These are phyloP conservation scores for Dicyrtoma fusca DNA, from an alignment of 2,888 invertebrate genomes.

Conservation along the genomic window DNA sequence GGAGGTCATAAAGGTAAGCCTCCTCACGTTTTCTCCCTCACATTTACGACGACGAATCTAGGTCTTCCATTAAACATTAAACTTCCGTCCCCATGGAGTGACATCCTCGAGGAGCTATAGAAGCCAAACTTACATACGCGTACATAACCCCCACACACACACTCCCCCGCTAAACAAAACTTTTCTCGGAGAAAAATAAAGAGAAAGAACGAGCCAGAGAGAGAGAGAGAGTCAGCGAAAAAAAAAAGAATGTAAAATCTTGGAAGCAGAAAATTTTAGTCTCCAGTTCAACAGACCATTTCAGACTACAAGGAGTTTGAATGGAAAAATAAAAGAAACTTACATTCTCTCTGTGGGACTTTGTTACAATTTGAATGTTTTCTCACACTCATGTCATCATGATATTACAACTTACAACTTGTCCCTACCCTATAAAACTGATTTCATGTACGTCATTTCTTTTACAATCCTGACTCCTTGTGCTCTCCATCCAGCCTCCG, in stretches of 20 bases:
- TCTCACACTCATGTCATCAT: too few relatives aligned
- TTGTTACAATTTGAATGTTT: too few relatives aligned
- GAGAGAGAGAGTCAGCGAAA: not conserved
- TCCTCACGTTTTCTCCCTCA: slow-evolving; percentile 24
- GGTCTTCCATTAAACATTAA: slow-evolving; percentile 51
- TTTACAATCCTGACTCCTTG: too few relatives aligned
- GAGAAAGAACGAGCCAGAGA: not conserved
- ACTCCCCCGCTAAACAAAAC: not conserved
- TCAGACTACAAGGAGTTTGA: not conserved
- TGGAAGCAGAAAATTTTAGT: not conserved
- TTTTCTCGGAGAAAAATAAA: not conserved
- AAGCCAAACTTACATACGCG: not conserved
- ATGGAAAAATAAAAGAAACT: not conserved
- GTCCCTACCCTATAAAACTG: too few relatives aligned
- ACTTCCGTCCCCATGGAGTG: slow-evolving; percentile 29
- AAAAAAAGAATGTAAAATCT: not conserved
- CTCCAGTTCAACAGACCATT: too few relatives aligned
- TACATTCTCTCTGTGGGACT: too few relatives aligned
- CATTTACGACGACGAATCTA: slow-evolving; percentile 39
- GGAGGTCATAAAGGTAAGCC: slow-evolving; percentile 32
- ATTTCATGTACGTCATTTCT: too few relatives aligned
- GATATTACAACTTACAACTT: too few relatives aligned
- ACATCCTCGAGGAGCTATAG: not conserved
- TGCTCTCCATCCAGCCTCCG: too few relatives aligned
- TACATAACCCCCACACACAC: too few relatives aligned